Conservation (phyloP, 2,797 vertebrate species). For the Vespertilio murinus region DNA sequence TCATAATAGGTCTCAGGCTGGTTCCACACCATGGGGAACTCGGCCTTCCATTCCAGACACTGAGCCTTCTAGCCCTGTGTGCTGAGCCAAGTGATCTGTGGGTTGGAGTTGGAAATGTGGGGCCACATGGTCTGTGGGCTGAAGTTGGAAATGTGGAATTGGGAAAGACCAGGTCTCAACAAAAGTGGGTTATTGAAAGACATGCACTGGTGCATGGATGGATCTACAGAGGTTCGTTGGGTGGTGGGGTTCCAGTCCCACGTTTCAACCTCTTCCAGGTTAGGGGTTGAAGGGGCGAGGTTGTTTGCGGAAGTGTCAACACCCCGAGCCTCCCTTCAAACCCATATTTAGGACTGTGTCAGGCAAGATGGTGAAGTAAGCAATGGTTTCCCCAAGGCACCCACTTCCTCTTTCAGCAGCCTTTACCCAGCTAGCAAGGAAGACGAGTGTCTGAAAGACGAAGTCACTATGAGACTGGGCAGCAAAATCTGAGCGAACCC, state of each 20-base stretch:
- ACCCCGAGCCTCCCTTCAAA: background rate
- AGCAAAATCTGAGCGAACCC: background rate
- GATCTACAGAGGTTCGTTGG: background rate
- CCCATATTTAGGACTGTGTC: background rate
- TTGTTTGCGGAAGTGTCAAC: background rate
- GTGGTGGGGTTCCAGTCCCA: background rate
- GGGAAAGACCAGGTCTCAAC: background rate
- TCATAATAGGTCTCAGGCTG: background rate
- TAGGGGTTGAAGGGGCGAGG: background rate
- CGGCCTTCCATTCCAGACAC: background rate
- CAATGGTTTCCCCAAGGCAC: background rate
- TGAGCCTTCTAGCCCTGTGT: background rate
- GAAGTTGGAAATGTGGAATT: background rate
- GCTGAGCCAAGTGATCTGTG: background rate
- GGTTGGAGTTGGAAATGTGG: background rate
- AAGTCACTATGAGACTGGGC: background rate
- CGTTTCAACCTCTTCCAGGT: background rate
- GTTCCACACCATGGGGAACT: background rate
- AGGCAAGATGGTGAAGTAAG: slow-evolving; percentile 38
- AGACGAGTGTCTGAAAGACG: background rate
- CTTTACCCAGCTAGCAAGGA: background rate
- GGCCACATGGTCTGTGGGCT: background rate
- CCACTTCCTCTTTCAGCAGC: background rate
- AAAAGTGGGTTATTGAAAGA: background rate
- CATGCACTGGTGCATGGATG: background rate